These are phyloP conservation scores for Ophion obscuratus DNA, from an alignment of 2,888 invertebrate genomes.

Conservation along the genomic window DNA sequence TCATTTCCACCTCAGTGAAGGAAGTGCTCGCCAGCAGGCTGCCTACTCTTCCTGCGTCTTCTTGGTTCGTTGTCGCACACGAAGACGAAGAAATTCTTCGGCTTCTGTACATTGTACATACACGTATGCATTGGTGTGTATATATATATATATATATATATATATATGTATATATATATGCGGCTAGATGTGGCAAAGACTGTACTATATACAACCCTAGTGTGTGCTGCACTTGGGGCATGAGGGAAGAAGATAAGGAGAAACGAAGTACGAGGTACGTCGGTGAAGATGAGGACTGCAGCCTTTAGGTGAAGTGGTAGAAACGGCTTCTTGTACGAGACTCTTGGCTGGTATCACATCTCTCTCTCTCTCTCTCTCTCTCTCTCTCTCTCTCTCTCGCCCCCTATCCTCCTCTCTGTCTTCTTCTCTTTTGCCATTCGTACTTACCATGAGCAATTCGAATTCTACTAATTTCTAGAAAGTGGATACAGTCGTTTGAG, in stretches of 20 bases:
- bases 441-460: constrained; percentile 55
- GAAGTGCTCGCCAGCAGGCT: constrained; percentile 51
- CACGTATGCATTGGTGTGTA: not conserved
- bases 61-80: constrained; percentile 42
- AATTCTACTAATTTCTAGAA: constrained; percentile 63
- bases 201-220: constrained; percentile 34
- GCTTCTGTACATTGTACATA: not conserved
- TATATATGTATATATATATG: constrained; percentile 5
- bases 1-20: constrained; percentile 65
- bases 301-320: constrained; percentile 35
- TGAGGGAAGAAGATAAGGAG: constrained; percentile 30
- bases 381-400: constrained; percentile 7
- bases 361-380: not conserved
- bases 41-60: constrained; percentile 34
- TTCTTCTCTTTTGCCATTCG: constrained; percentile 20
- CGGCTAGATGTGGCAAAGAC: not conserved
- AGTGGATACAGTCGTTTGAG: constrained; percentile 59
- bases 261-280: constrained; percentile 45
- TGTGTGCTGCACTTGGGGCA: constrained; percentile 16
- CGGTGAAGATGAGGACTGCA: constrained; percentile 43
- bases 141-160: constrained; percentile 20
- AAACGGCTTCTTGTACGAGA: constrained; percentile 44
- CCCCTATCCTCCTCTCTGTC: not conserved
- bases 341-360: constrained; percentile 26
- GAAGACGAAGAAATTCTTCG: constrained; percentile 54